Conservation (phyloP, 2,888 invertebrate genomes). For the Druceiella hillmani region DNA sequence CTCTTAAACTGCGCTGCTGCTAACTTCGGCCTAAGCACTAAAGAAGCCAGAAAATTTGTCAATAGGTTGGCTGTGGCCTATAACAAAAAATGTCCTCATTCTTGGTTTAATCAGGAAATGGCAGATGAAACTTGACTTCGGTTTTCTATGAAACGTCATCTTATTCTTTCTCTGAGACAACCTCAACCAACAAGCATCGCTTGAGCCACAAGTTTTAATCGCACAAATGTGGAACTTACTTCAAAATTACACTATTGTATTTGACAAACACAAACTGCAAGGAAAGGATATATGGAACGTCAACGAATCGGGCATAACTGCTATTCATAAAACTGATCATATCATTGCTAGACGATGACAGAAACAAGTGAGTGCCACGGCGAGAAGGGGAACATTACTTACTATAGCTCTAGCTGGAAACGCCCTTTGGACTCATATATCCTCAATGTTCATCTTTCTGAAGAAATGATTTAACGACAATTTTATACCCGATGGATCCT, state of each 20-base stretch:
- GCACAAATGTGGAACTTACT: no score
- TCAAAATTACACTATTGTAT: slow-evolving; percentile 3
- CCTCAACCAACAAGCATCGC: slow-evolving; percentile 4
- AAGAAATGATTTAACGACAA: no score
- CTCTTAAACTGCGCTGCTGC: slow-evolving; percentile 6
- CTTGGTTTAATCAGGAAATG: slow-evolving; percentile 3
- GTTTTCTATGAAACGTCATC: slow-evolving; percentile 2
- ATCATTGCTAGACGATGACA: no score
- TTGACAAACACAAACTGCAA: slow-evolving; percentile 3
- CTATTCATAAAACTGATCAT: no score
- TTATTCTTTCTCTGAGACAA: slow-evolving; percentile 4
- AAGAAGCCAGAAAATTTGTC: slow-evolving; percentile 4
- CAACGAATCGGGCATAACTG: no score
- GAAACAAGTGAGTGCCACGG: no score
- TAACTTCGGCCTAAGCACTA: slow-evolving; percentile 3
- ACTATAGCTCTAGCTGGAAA: no score
- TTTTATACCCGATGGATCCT: no score
- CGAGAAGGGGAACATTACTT: no score
- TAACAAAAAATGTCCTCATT: slow-evolving; percentile 3
- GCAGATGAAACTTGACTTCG: slow-evolving; percentile 3
- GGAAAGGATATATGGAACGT: no score
- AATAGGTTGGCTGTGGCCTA: slow-evolving; percentile 3
- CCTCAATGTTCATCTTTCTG: no score
- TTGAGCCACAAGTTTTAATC: slow-evolving; percentile 3
- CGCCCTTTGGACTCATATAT: no score